These are phyloP conservation scores for Sebastes schlegelii DNA, from an alignment of 2,113 vertebrate species.

Conservation along the genomic window DNA sequence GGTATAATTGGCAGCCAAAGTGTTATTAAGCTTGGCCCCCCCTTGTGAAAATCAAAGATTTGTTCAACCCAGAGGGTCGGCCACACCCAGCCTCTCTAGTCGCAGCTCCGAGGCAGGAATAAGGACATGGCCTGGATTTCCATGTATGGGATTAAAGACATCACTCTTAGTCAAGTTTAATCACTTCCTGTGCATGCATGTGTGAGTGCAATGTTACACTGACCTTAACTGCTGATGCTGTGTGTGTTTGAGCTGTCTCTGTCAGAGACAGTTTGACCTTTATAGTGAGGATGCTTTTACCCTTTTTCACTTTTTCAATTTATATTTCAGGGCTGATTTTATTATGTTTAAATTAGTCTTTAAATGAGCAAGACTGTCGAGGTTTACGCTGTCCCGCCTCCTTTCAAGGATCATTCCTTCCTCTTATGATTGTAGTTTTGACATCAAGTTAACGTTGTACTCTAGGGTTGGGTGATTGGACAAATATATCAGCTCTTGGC, in stretches of 20 bases:
- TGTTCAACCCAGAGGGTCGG: slow-evolving; percentile 40
- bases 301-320: not conserved
- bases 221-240: not conserved
- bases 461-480: not conserved
- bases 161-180: slow-evolving; percentile 63
- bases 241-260: not conserved
- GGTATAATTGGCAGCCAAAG: slow-evolving; percentile 48
- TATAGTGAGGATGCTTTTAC: not conserved
- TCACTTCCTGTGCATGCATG: slow-evolving; percentile 31
- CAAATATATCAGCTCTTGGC: no score
- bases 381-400: not conserved
- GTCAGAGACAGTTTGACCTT: slow-evolving; percentile 12
- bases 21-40: slow-evolving; percentile 41
- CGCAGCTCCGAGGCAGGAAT: slow-evolving; percentile 25
- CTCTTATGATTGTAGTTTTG: not conserved
- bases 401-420: not conserved
- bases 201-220: slow-evolving; percentile 8
- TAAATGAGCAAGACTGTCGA: no score
- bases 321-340: not conserved
- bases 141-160: slow-evolving; percentile 61
- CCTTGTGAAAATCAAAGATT: slow-evolving; percentile 57
- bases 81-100: not conserved
- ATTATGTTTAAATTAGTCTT: not conserved
- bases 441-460: not conserved
- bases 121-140: slow-evolving; percentile 42